phyloP scores from a whole-genome alignment of 1,140 invertebrate genomes.

The Dendroctonus ponderosae region DNA sequence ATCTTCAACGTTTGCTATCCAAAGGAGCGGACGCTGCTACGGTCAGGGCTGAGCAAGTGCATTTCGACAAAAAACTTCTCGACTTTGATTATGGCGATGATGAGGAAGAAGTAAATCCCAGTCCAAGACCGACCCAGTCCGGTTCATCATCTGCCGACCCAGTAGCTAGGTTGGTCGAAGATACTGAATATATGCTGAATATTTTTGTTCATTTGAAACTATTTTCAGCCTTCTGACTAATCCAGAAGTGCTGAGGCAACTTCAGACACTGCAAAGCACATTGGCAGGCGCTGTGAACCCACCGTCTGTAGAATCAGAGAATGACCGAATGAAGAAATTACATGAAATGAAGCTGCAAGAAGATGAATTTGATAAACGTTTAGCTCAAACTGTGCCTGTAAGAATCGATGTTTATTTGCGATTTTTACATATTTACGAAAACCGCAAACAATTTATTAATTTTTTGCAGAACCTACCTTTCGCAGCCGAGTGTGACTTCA shows the following conservation, averaged over 20 bases:
- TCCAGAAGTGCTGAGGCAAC: slow-evolving; percentile 70
- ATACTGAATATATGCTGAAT: not conserved
- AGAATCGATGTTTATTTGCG: slow-evolving; percentile 38
- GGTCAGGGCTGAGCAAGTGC: slow-evolving; percentile 51
- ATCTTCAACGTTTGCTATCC: slow-evolving; percentile 59
- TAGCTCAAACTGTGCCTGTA: slow-evolving; percentile 68
- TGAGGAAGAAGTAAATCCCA: slow-evolving; percentile 57
- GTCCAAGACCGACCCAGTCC: slow-evolving; percentile 40
- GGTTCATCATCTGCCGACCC: slow-evolving; percentile 26
- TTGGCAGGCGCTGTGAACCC: slow-evolving; percentile 47
- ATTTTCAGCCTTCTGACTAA: slow-evolving; percentile 66
- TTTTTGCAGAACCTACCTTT: slow-evolving; percentile 61
- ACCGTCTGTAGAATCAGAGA: slow-evolving; percentile 57
- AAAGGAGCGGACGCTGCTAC: slow-evolving; percentile 53
- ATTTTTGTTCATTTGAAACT: not conserved
- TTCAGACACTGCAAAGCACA: slow-evolving; percentile 62
- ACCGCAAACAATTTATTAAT: not conserved
- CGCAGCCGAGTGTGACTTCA: slow-evolving; percentile 67
- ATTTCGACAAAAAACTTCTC: slow-evolving; percentile 74
- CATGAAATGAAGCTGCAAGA: slow-evolving; percentile 74
- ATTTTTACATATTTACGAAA: not conserved
- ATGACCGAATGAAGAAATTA: slow-evolving; percentile 67
- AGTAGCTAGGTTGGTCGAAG: slow-evolving; percentile 40
- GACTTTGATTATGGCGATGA: slow-evolving; percentile 86
- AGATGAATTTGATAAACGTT: slow-evolving; percentile 76